A percentile compares a stretch with the other conserved stretches of the same genome.
These are phyloP conservation scores for Dunckerocampus dactyliophorus DNA, from an alignment of 2,113 vertebrate species.

Conservation along the genomic window DNA sequence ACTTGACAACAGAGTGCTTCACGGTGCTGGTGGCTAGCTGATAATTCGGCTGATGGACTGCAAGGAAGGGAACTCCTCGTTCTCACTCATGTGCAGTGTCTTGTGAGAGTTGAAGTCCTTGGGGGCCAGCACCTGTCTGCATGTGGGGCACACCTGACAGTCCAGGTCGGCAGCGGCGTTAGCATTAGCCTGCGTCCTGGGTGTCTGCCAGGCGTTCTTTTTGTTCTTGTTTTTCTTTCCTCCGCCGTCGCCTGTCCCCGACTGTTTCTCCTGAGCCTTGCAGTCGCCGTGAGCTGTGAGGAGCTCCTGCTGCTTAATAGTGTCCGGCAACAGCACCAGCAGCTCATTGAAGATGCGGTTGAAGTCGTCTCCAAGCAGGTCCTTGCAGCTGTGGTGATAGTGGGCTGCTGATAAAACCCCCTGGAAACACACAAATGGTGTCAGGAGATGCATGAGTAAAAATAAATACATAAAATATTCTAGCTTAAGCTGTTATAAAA, in stretches of 20 bases:
- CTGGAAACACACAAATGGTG: slow-evolving; percentile 56
- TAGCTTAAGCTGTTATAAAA: too few species aligned
- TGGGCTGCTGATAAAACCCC: slow-evolving; percentile 85
- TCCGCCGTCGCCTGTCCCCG: slow-evolving; percentile 54
- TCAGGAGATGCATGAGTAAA: not conserved
- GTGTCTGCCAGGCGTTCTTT: slow-evolving; percentile 81
- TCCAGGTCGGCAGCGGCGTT: slow-evolving; percentile 75
- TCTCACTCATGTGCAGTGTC: slow-evolving; percentile 79
- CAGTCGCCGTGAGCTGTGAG: slow-evolving; percentile 85
- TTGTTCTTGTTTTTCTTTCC: slow-evolving; percentile 82
- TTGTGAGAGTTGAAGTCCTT: slow-evolving; percentile 86
- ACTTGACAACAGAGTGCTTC: not conserved
- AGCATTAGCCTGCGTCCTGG: slow-evolving; percentile 41
- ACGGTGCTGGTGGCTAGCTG: slow-evolving; percentile 74
- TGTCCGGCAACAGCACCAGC: slow-evolving; percentile 89
- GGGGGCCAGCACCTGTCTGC: slow-evolving; percentile 87
- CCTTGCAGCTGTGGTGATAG: slow-evolving; percentile 83
- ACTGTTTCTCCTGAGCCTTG: slow-evolving; percentile 73
- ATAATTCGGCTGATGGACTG: slow-evolving; percentile 91
- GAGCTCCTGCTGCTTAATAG: slow-evolving; percentile 90
- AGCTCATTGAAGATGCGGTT: slow-evolving; percentile 89
- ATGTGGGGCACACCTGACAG: slow-evolving; percentile 87
- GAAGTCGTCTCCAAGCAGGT: slow-evolving; percentile 88
- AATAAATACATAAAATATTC: not conserved
- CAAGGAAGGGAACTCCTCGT: slow-evolving; percentile 91